Percentiles rank a stretch among this genome's conserved stretches.
Conservation (phyloP, 1,140 invertebrate species). For the Papilio helenus region DNA sequence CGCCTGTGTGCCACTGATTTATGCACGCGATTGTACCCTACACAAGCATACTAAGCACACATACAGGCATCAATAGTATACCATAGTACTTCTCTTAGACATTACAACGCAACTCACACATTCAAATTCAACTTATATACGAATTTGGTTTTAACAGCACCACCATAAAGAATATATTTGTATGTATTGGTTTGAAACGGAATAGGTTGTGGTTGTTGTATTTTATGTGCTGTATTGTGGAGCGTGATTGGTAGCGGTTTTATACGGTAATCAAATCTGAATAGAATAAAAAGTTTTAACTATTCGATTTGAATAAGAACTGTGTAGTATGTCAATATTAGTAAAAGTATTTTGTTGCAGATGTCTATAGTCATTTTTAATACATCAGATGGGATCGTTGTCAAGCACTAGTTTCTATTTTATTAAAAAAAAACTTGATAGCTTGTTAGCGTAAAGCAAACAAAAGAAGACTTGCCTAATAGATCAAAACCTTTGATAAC, state of each 20-base stretch:
- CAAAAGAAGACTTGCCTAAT: no score
- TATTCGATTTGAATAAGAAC: background rate
- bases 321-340: no score
- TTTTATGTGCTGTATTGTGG: conserved; percentile 21
- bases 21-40: conserved; percentile 59
- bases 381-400: no score
- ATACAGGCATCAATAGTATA: conserved; percentile 8
- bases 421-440: background rate
- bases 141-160: conserved; percentile 1
- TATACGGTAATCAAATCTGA: conserved; percentile 24
- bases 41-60: conserved; percentile 18
- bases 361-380: no score
- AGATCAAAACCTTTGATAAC: no score
- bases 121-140: background rate
- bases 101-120: conserved; percentile 12
- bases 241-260: conserved; percentile 20
- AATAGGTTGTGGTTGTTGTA: conserved; percentile 4
- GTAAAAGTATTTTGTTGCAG: no score
- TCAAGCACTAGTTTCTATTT: no score
- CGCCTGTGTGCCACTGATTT: conserved; percentile 64
- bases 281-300: background rate
- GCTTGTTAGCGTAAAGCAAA: no score
- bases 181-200: background rate
- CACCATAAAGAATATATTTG: background rate
- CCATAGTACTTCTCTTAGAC: background rate